A percentile compares a stretch with the other conserved stretches of the same genome.
phyloP scores from a whole-genome alignment of 2,797 vertebrate species.

The Acanthurus tractus region DNA sequence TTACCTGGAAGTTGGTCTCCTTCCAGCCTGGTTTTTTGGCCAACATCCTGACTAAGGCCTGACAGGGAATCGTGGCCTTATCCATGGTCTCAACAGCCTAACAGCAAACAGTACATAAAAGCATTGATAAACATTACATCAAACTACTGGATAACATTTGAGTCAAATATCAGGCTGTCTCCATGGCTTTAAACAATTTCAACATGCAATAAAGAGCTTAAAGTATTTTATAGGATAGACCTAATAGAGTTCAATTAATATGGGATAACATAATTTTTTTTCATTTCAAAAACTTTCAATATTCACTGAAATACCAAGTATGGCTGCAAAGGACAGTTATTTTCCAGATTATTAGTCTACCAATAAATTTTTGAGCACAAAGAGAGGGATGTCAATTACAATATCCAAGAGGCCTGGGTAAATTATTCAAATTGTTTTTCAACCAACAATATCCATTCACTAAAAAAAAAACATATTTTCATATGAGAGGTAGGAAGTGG shows the following conservation, averaged over 20 bases:
- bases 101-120: conserved; percentile 23
- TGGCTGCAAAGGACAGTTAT: not conserved
- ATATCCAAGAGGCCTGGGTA: not conserved
- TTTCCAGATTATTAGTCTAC: not conserved
- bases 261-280: not conserved
- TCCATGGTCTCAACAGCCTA: conserved; percentile 97
- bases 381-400: not conserved
- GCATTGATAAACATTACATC: not conserved
- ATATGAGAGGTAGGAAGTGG: no score
- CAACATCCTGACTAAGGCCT: conserved; percentile 95
- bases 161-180: not conserved
- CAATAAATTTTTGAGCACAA: no score
- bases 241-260: not conserved
- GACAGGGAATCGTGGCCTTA: conserved; percentile 93
- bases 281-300: not conserved
- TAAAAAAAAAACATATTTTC: no score
- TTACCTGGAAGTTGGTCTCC: conserved; percentile 99
- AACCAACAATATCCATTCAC: no score
- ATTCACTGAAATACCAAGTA: not conserved
- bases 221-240: not conserved
- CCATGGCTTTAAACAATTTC: not conserved
- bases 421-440: no score
- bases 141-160: not conserved
- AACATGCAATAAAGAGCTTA: not conserved
- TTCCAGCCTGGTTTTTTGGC: conserved; percentile 99